Percentiles rank a stretch among this genome's conserved stretches.
Conservation (phyloP, 2,113 vertebrate genomes). For the Copsychus sechellarum region DNA sequence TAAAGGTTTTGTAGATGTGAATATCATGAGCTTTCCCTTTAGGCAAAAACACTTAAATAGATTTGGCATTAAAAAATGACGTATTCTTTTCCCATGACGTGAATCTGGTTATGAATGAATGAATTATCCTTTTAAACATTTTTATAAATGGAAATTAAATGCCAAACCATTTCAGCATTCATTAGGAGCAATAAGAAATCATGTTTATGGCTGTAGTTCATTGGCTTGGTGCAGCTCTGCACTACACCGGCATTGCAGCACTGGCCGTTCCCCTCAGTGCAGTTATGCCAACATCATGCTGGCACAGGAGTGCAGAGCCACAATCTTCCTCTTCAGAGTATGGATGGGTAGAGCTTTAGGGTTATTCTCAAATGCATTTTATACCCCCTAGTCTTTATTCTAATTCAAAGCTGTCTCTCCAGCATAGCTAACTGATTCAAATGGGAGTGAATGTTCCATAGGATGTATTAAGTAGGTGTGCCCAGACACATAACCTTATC, state of each 20-base stretch:
- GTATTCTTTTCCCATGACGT: neutral
- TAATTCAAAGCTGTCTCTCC: neutral
- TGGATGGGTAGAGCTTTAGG: neutral
- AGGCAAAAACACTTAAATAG: neutral
- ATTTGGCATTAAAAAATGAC: neutral
- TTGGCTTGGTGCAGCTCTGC: neutral
- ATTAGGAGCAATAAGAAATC: constrained; percentile 33
- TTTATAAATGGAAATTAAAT: neutral
- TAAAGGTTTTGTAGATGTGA: neutral
- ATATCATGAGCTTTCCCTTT: neutral
- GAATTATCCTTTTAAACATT: neutral
- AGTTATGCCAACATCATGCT: neutral
- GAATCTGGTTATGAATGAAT: neutral
- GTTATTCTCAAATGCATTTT: neutral
- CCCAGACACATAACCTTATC: neutral
- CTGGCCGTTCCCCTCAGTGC: accelerated
- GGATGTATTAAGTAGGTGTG: neutral
- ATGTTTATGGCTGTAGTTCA: neutral
- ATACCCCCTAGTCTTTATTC: neutral
- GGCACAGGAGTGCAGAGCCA: neutral
- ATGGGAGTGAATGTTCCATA: neutral
- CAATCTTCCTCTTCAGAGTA: neutral
- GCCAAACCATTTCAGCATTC: neutral
- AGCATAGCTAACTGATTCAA: neutral
- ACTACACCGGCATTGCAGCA: neutral